These are phyloP conservation scores for Cybosia mesomella DNA, from an alignment of 2,888 invertebrate genomes.

Conservation along the genomic window DNA sequence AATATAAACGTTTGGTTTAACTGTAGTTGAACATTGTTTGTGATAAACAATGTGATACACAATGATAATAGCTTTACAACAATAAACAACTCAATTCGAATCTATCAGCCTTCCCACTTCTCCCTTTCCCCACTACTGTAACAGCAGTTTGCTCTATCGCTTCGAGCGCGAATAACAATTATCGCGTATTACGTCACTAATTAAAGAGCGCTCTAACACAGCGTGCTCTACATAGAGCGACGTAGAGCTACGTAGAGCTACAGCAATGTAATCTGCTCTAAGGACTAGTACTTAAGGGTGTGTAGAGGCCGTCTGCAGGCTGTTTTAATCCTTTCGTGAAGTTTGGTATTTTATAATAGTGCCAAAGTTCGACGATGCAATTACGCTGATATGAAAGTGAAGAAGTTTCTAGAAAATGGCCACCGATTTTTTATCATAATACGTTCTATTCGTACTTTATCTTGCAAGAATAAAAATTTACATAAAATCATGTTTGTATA, in stretches of 20 bases:
- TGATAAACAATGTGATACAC: not conserved
- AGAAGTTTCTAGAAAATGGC: not conserved
- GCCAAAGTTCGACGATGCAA: constrained; percentile 8
- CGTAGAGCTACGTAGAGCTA: constrained; percentile 12
- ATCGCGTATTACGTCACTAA: constrained; percentile 17
- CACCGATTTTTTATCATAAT: not conserved
- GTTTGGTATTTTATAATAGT: constrained; percentile 6
- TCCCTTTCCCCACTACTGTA: not conserved
- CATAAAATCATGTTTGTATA: not conserved
- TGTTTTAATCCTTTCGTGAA: not conserved
- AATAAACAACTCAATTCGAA: not conserved
- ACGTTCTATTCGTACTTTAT: not conserved
- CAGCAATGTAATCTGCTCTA: constrained; percentile 1
- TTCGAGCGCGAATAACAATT: constrained; percentile 8
- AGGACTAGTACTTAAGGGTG: not conserved
- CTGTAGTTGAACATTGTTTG: not conserved
- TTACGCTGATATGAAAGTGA: not conserved
- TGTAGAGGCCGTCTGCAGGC: constrained; percentile 5
- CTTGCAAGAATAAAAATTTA: not conserved
- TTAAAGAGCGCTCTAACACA: constrained; percentile 10
- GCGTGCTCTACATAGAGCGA: not conserved
- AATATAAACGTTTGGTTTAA: not conserved
- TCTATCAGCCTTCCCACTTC: not conserved
- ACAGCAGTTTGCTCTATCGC: not conserved
- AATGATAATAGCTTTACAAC: not conserved